These are phyloP conservation scores for Lobophora halterata DNA, from an alignment of 2,888 invertebrate species.

Conservation along the genomic window DNA sequence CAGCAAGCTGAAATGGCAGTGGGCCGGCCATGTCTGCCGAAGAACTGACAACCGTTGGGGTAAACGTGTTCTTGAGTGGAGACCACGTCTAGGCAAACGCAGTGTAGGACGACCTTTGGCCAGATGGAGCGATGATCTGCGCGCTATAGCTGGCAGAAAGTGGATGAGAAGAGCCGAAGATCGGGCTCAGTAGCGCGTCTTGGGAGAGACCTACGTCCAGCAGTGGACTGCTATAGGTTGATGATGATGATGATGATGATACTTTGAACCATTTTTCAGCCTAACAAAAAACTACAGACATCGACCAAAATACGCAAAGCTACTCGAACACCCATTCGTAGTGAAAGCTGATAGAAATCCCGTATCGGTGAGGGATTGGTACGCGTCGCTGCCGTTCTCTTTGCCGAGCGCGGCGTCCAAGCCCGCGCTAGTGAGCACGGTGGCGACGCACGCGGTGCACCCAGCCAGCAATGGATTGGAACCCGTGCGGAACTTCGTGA, in stretches of 20 bases:
- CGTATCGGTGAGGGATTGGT: slow-evolving; percentile 92
- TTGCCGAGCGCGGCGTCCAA: slow-evolving; percentile 60
- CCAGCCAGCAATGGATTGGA: slow-evolving; percentile 40
- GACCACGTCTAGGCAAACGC: too few species aligned
- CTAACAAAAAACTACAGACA: slow-evolving; percentile 96
- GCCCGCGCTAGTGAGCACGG: slow-evolving; percentile 46
- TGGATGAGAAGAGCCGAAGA: too few species aligned
- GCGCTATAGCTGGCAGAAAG: too few species aligned
- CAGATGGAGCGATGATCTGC: too few species aligned
- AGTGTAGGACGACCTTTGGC: too few species aligned
- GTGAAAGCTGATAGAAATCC: slow-evolving; percentile 86
- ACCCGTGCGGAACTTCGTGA: slow-evolving; percentile 62
- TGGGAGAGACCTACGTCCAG: too few species aligned
- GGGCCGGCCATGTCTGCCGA: too few species aligned
- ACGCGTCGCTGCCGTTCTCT: slow-evolving; percentile 77
- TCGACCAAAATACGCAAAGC: slow-evolving; percentile 95
- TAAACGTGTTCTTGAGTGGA: too few species aligned
- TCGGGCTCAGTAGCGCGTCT: too few species aligned
- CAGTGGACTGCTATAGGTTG: too few species aligned
- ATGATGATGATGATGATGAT: neutral
- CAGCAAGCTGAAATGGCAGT: too few species aligned
- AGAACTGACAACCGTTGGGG: too few species aligned
- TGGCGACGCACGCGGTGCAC: slow-evolving; percentile 24
- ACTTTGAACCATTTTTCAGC: slow-evolving; percentile 75
- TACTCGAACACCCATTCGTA: slow-evolving; percentile 94